phyloP scores from a whole-genome alignment of 2,797 vertebrate species.

The Arnoldichthys spilopterus region DNA sequence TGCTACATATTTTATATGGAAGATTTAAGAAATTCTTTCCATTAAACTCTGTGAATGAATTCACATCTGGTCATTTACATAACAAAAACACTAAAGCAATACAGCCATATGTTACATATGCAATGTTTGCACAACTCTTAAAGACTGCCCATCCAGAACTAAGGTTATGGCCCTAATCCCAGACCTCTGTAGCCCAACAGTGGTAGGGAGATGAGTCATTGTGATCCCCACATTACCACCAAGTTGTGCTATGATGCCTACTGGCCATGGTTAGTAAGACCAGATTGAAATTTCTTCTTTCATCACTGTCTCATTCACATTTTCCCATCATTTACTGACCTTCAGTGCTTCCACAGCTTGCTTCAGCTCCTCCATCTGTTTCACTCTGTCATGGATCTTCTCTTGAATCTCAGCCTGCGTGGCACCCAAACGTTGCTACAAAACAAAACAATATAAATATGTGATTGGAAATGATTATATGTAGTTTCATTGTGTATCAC shows the following conservation, averaged over 20 bases:
- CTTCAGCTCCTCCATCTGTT: constrained; percentile 85
- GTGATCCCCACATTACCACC: too few species aligned
- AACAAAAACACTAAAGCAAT: too few species aligned
- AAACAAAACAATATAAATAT: constrained; percentile 6
- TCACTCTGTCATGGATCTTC: constrained; percentile 82
- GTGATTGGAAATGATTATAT: neutral
- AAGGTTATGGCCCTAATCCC: neutral
- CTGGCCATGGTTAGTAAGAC: neutral
- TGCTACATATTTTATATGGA: too few species aligned
- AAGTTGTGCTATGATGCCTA: neutral
- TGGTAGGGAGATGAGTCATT: too few species aligned
- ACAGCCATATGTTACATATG: too few species aligned
- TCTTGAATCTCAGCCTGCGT: constrained; percentile 86
- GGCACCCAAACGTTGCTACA: constrained; percentile 79
- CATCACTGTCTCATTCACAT: neutral
- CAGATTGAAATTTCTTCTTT: neutral
- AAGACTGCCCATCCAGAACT: too few species aligned
- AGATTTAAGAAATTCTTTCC: too few species aligned
- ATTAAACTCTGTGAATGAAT: too few species aligned
- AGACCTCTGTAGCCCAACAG: neutral
- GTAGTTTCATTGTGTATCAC: too few species aligned
- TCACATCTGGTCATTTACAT: too few species aligned
- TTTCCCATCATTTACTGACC: constrained; percentile 62
- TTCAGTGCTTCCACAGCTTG: constrained; percentile 82
- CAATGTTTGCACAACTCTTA: too few species aligned